Evolutionary conservation across 2,113 vertebrate genomes (phyloP), one percentile per base, ranked within the genome.

Genomic region (Uropsilus gracilis): DNA sequence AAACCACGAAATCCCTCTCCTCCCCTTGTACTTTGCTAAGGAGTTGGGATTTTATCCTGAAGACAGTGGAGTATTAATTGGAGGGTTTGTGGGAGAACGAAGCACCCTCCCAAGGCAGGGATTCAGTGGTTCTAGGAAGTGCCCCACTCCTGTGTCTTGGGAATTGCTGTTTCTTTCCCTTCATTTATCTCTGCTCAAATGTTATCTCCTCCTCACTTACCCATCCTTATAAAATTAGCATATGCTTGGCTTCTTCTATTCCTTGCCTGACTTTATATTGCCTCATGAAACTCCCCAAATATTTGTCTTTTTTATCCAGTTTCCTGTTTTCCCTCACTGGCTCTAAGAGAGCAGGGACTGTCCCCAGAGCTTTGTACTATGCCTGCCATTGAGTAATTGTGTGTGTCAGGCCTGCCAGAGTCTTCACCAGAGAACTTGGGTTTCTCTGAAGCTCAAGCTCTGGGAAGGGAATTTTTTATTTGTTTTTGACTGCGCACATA

Each of bases 321-420:
- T 39, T 28, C 24, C 20, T n/a, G 48, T 30, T 66, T 66, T 50
- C 9, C 10, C 6, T 1, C 6, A 5, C 20, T 30, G 68, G 6
- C 61, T 50, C 50, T 76, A 5, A 30, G 30, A n/a, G 9, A 5
- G 48, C 9, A 16, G 39, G 39, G 10, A 18, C 28, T 30, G 17
- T 37, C 26, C 34, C 18, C 18, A 9, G 16, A 0, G 16, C 66
- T 8, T 8, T 3, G 0, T 39, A 2, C 4, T 26, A 6, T 24
- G 71, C n/a, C 1, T 0, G 20, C 5, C 6, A 24, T 4, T 34
- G 0, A 50, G 46, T 2, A 13, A 50, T 13, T 50, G 48, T 50
- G 48, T 3, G 0, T n/a, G 1, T 2, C 18, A 6, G 71, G 71
- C n/a, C 1, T 0, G 20, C 4, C 8, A 30, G 4, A 34, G 0